Evolutionary conservation across 2,113 vertebrate genomes (phyloP).

Genomic region (Miniopterus natalensis): DNA sequence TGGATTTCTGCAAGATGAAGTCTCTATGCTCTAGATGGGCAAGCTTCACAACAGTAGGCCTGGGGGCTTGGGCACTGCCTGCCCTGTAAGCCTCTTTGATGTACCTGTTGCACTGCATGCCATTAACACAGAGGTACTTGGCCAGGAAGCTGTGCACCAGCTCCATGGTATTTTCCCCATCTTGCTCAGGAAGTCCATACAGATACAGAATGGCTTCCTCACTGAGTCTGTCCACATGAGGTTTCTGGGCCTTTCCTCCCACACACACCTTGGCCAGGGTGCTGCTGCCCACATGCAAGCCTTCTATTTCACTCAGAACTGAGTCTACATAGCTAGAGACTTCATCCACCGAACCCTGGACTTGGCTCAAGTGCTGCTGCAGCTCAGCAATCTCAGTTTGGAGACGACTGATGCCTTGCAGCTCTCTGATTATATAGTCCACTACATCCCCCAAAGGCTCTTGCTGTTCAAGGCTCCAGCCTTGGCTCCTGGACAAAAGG

Average conservation of each 20-base stretch:
- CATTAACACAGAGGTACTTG: conserved; percentile 89
- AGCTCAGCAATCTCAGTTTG: conserved; percentile 98
- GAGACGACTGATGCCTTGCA: conserved; percentile 97
- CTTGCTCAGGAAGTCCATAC: conserved; percentile 90
- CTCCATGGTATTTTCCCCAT: conserved; percentile 89
- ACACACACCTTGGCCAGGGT: conserved; percentile 72
- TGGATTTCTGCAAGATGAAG: conserved; percentile 89
- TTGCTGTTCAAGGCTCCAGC: conserved; percentile 61
- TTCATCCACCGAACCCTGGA: conserved; percentile 97
- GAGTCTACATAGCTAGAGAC: conserved; percentile 97
- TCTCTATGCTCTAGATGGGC: conserved; percentile 88
- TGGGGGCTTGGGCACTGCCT: conserved; percentile 79
- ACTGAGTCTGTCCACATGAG: conserved; percentile 62
- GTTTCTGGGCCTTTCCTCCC: conserved; percentile 55
- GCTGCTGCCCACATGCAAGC: conserved; percentile 89
- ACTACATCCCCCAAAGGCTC: conserved; percentile 90
- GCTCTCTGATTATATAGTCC: conserved; percentile 96
- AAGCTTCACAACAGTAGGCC: conserved; percentile 89
- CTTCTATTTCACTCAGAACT: conserved; percentile 95
- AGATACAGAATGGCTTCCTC: conserved; percentile 89
- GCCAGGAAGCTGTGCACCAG: conserved; percentile 88
- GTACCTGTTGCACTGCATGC: conserved; percentile 88
- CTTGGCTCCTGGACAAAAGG: conserved; percentile 56
- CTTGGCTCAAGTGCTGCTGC: conserved; percentile 94
- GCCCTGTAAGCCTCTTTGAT: conserved; percentile 90